Evolutionary conservation across 2,888 invertebrate species (phyloP).

Genomic region (Cremastobaeus sp.): DNA sequence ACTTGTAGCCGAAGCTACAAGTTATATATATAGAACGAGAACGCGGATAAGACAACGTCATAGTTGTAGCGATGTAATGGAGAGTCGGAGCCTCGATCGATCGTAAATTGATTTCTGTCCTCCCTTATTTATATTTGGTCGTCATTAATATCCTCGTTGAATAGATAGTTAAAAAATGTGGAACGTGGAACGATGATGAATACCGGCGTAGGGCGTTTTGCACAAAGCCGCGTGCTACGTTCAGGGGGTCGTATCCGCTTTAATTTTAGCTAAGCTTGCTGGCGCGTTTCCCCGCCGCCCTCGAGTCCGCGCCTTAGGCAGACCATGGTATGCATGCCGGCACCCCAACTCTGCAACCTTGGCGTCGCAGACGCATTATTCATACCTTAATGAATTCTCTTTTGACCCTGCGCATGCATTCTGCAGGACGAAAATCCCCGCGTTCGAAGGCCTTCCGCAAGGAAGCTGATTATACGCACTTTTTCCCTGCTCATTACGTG

Average conservation of each 20-base stretch:
- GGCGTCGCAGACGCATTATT: constrained; percentile 78
- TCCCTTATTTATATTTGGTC: constrained; percentile 47
- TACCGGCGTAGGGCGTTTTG: constrained; percentile 44
- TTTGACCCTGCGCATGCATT: constrained; percentile 64
- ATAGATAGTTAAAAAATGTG: constrained; percentile 53
- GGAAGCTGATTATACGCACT: constrained; percentile 55
- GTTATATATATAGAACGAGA: too few relatives aligned
- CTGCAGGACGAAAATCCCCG: constrained; percentile 61
- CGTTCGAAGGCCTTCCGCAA: constrained; percentile 52
- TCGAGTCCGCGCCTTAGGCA: constrained; percentile 70
- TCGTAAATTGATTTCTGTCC: constrained; percentile 33
- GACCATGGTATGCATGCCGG: constrained; percentile 72
- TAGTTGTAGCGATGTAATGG: too few relatives aligned
- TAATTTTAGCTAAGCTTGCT: constrained; percentile 73
- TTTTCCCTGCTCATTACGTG: constrained; percentile 28
- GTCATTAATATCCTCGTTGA: constrained; percentile 45
- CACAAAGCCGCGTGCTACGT: constrained; percentile 53
- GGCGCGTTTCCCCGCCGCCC: constrained; percentile 23
- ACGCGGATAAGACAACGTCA: constrained; percentile 10
- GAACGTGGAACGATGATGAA: constrained; percentile 56
- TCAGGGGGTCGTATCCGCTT: constrained; percentile 70
- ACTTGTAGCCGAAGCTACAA: too few relatives aligned
- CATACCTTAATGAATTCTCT: constrained; percentile 77
- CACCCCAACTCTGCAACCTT: constrained; percentile 73
- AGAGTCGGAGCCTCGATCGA: constrained; percentile 29